phyloP scores from a whole-genome alignment of 2,113 vertebrate species.

The Carassius gibelio region DNA sequence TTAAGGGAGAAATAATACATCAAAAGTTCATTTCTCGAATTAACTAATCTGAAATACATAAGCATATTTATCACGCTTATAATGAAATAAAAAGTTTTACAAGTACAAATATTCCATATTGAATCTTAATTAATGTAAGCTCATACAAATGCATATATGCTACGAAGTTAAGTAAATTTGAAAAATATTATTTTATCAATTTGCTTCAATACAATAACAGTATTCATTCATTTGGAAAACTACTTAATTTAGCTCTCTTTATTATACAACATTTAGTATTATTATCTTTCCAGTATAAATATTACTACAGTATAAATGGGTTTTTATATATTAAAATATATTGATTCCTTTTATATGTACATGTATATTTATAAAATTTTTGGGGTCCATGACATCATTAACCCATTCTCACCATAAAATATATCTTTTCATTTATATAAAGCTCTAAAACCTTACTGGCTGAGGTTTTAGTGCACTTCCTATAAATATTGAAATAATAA shows the following conservation, averaged over 20 bases:
- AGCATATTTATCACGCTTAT: not conserved
- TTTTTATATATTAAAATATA: not conserved
- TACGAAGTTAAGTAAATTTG: not conserved
- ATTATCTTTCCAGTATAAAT: not conserved
- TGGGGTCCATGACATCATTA: too few species aligned
- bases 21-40: not conserved
- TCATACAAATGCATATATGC: not conserved
- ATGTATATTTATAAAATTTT: not conserved
- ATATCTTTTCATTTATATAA: too few species aligned
- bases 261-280: not conserved
- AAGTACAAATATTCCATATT: not conserved
- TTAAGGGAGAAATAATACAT: not conserved
- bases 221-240: not conserved
- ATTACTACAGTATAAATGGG: not conserved
- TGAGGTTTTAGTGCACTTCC: too few species aligned
- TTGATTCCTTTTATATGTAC: not conserved
- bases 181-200: not conserved
- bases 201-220: not conserved
- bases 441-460: too few species aligned
- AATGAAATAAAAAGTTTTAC: not conserved
- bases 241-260: not conserved
- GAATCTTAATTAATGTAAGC: not conserved
- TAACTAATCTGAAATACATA: not conserved
- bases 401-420: too few species aligned
- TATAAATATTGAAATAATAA: too few species aligned